phyloP scores from a whole-genome alignment of 2,113 vertebrate species.

The Fregata magnificens region DNA sequence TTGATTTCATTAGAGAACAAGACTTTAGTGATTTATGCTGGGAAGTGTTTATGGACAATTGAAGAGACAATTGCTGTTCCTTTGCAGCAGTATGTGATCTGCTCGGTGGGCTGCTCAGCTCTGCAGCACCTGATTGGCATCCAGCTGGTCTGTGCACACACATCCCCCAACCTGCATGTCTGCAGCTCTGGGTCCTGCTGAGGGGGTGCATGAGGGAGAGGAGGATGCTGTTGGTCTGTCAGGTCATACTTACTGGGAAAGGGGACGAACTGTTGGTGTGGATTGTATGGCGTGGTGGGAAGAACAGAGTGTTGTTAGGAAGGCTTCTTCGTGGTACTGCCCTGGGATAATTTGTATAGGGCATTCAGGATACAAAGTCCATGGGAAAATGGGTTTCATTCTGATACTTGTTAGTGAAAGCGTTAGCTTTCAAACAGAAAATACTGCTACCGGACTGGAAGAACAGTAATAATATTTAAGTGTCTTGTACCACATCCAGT shows the following conservation, averaged over 20 bases:
- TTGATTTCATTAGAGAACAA: not conserved
- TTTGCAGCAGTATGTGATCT: accelerated
- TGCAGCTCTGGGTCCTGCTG: accelerated
- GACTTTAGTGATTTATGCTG: not conserved
- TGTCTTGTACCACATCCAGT: not conserved
- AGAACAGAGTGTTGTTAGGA: not conserved
- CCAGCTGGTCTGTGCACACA: accelerated
- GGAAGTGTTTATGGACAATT: accelerated
- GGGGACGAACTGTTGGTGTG: not conserved
- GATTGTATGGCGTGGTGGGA: not conserved
- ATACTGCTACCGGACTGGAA: not conserved
- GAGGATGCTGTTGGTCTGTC: not conserved
- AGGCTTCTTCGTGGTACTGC: not conserved
- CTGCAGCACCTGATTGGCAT: not conserved
- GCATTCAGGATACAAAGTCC: not conserved
- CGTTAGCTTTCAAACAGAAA: not conserved
- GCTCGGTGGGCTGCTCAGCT: not conserved
- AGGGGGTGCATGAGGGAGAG: accelerated
- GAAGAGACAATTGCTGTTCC: not conserved
- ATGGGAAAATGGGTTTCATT: not conserved
- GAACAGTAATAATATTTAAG: not conserved
- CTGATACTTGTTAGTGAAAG: not conserved
- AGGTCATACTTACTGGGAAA: accelerated
- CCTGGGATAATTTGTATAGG: not conserved
- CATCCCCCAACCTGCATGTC: accelerated